Evolutionary conservation across 2,888 invertebrate genomes (phyloP).

Genomic region (Hypena proboscidalis): DNA sequence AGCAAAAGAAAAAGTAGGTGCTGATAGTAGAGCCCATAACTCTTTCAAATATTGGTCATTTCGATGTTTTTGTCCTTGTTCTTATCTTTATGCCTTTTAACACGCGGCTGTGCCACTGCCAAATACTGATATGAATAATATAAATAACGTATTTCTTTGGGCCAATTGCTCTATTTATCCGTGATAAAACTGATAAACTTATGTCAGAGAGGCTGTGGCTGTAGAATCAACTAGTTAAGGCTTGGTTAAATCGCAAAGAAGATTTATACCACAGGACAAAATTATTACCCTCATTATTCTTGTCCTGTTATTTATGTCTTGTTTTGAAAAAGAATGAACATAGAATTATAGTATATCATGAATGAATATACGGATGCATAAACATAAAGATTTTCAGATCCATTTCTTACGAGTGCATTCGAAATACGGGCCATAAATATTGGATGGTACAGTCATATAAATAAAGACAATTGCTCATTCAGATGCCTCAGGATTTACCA

Average conservation of each 20-base stretch:
- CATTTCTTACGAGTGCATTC: slow-evolving; percentile 21
- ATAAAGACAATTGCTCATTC: slow-evolving; percentile 40
- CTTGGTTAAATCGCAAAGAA: too few species aligned
- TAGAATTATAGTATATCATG: not conserved
- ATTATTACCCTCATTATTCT: too few species aligned
- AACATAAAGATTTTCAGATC: slow-evolving; percentile 24
- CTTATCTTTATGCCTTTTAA: slow-evolving; percentile 13
- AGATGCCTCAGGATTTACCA: slow-evolving; percentile 31
- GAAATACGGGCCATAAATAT: slow-evolving; percentile 28
- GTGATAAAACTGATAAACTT: too few species aligned
- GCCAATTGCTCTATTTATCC: too few species aligned
- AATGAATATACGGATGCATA: slow-evolving; percentile 10
- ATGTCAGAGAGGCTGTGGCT: too few species aligned
- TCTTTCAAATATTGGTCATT: slow-evolving; percentile 26
- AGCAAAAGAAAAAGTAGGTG: slow-evolving; percentile 19
- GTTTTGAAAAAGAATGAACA: too few species aligned
- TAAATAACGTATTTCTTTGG: too few species aligned
- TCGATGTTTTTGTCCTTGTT: slow-evolving; percentile 10
- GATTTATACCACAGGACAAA: too few species aligned
- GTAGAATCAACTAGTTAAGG: too few species aligned
- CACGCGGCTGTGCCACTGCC: not conserved
- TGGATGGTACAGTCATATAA: slow-evolving; percentile 23
- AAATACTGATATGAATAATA: not conserved
- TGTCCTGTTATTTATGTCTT: too few species aligned
- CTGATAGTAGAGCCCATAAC: slow-evolving; percentile 25